A percentile compares a stretch with the other conserved stretches of the same genome.
phyloP scores from a whole-genome alignment of 1,140 invertebrate species.

The Eubasilissa regina region DNA sequence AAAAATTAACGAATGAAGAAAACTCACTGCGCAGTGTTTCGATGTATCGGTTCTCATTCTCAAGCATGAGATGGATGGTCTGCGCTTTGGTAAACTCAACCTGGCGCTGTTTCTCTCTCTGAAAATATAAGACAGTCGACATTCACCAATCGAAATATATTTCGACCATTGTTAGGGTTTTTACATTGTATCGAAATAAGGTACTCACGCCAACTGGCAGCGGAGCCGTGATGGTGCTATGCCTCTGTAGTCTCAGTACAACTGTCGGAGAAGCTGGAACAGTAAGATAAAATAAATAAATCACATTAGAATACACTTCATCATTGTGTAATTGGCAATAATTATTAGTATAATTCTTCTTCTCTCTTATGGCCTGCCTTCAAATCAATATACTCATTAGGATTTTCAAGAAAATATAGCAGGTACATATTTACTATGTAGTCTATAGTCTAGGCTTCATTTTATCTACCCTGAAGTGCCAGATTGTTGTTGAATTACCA shows the following conservation, averaged over 20 bases:
- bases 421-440: no score
- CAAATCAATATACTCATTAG: no score
- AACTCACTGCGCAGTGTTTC: conserved; percentile 75
- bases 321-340: background rate
- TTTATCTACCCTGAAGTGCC: no score
- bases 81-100: conserved; percentile 82
- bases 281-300: conserved; percentile 20
- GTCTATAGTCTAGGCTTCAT: no score
- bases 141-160: background rate
- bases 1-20: background rate
- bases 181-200: background rate
- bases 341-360: no score
- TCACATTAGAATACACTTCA: background rate
- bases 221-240: conserved; percentile 84
- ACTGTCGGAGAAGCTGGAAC: conserved; percentile 56
- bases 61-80: conserved; percentile 86
- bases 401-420: no score
- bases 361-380: no score
- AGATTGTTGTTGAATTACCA: no score
- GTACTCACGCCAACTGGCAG: conserved; percentile 90
- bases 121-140: conserved; percentile 59
- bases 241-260: conserved; percentile 64
- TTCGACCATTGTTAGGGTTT: background rate
- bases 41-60: conserved; percentile 84
- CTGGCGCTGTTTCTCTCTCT: conserved; percentile 85